These are phyloP conservation scores for Lochmaea crataegi DNA, from an alignment of 2,888 invertebrate genomes.

Conservation along the genomic window DNA sequence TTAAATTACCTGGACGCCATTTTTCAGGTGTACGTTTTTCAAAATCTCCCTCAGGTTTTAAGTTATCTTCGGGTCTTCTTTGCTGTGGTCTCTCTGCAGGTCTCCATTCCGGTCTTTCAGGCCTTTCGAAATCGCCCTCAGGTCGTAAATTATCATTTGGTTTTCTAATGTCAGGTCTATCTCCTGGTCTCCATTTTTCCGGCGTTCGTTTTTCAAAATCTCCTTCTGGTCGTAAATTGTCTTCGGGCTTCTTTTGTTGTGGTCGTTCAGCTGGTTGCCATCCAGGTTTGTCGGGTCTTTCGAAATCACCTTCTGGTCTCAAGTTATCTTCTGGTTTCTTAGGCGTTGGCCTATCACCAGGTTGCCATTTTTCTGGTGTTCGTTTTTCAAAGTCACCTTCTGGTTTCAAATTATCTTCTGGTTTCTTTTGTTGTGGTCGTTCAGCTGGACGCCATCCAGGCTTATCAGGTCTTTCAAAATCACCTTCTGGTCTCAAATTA, in stretches of 20 bases:
- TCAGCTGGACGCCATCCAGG: conserved; percentile 63
- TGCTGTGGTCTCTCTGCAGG: conserved; percentile 58
- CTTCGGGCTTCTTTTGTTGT: conserved; percentile 59
- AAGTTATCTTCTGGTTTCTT: conserved; percentile 65
- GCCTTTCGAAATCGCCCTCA: conserved; percentile 63
- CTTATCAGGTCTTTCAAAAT: conserved; percentile 66
- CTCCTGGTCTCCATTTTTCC: conserved; percentile 64
- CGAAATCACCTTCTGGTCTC: conserved; percentile 64
- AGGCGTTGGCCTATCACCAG: conserved; percentile 60
- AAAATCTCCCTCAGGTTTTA: conserved; percentile 67
- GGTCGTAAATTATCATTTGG: conserved; percentile 70
- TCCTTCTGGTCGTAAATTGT: conserved; percentile 63
- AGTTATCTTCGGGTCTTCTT: conserved; percentile 65
- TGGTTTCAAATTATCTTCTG: conserved; percentile 64
- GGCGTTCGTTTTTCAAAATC: conserved; percentile 66
- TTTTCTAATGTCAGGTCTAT: conserved; percentile 60
- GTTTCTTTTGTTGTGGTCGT: conserved; percentile 60
- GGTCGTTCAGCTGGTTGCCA: conserved; percentile 62
- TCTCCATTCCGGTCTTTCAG: conserved; percentile 59
- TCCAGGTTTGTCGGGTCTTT: conserved; percentile 62
- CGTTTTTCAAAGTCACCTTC: conserved; percentile 64
- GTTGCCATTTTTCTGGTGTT: conserved; percentile 60
- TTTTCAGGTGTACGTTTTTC: conserved; percentile 65
- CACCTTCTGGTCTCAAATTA: conserved; percentile 68
- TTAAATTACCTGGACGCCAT: conserved; percentile 58